Base-by-base conservation (phyloP, 2,888 invertebrate species). In the Masnerella sp. region DNA sequence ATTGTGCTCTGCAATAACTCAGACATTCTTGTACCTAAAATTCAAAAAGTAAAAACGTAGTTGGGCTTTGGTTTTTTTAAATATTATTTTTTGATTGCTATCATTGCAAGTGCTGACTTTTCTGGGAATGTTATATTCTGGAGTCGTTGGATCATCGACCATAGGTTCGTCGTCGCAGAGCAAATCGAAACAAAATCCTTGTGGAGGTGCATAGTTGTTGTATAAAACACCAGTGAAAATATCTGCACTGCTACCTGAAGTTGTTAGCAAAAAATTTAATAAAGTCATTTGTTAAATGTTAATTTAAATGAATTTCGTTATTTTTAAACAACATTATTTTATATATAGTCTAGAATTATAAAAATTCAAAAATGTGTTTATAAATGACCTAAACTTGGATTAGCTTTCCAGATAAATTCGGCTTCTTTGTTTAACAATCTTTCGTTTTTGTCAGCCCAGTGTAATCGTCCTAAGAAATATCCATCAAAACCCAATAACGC, bases 131-230 rank as follows among this genome's bases (percentile, higher is more conserved):
- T 98, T 98, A 84, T 95, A 96, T 76, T 94, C 93, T 0, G 94
- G 92, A 45, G 96, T 93, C 14, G 90, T 88, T 0, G 90, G 89
- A 80, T 96, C 95, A 85, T 97, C 97, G 77, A 96, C 92, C 8
- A 98, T 94, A 0, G 96, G 96, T 43, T 94, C 93, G 83, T 96
- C 96, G 0, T 87, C 85, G 83, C 98, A 98, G 0, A 95, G 89
- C 3, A 93, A 90, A 84, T 99, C 98, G 86, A 96, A 99, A 82
- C 98, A 98, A 87, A 97, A 98, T 0, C 97, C 97, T 4, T 91
- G 89, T 0, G 98, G 98, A 0, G 96, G 94, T 0, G 91, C 91
- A 84, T 97, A 97, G 0, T 91, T 91, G 80, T 96, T 96, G 85
- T 90, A 94, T 8, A 97, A 88, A 0, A 93, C 92, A 0, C 96